Base-by-base conservation (phyloP, 2,888 invertebrate species). In the Sycophila texana region DNA sequence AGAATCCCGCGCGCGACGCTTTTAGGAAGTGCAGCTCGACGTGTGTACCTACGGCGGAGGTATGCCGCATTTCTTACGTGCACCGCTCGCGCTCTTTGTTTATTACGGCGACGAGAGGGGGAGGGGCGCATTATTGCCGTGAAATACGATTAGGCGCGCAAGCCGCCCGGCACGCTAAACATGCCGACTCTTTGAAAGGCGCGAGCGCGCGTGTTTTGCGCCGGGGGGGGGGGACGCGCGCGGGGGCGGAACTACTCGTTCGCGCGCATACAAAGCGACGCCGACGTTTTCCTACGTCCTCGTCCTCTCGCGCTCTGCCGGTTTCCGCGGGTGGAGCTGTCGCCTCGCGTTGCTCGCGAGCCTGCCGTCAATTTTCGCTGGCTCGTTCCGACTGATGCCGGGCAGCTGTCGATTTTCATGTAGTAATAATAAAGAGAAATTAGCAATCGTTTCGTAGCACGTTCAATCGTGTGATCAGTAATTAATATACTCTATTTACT, bases 31-130 rank as follows among this genome's bases (percentile, higher is more conserved):
- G 72, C 72, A 72, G 63, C 63, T 12, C n/a, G 30, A 10, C 26
- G 26, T 18, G 16, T 55, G n/a, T 39, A 47, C 58, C 49, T n/a
- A 26, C 2, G 30, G 58, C 73, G 66, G 39, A 18, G 77, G 49
- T 65, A 57, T 72, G 77, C 78, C 80, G 87, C 87, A 88, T 88
- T 89, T 88, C 89, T 90, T 89, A 87, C 87, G 84, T 85, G 86
- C 71, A 63, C 51, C 49, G 57, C 39, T 26, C 61, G 39, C 74
- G 14, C 57, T 67, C 75, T 67, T 75, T 68, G 81, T 75, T 81
- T 86, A 81, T 81, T 79, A 76, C 65, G 30, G 51, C 20, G 63
- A 58, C 55, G 74, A 49, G 57, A 7, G 72, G 39, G 39, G n/a
- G 82, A 77, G 81, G 74, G 74, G 60, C 82, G 83, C 86, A 86